phyloP scores from a whole-genome alignment of 2,113 vertebrate species.

The Orthochromis malagaraziensis region DNA sequence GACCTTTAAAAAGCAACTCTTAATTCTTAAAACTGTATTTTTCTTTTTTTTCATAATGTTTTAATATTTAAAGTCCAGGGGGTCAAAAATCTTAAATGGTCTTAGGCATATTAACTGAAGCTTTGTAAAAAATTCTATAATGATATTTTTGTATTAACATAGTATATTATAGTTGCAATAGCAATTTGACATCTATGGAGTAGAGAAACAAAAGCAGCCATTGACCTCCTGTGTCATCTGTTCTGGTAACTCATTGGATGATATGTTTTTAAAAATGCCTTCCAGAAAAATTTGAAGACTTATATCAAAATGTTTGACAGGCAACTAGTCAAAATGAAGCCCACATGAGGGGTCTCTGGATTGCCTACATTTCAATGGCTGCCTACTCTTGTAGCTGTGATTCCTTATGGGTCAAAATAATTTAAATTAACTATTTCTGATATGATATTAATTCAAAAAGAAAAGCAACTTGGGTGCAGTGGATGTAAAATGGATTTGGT shows the following conservation, averaged over 20 bases:
- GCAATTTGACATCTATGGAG: not conserved
- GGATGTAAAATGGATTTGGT: not conserved
- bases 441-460: not conserved
- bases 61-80: not conserved
- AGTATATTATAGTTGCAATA: not conserved
- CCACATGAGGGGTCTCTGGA: not conserved
- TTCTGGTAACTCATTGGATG: not conserved
- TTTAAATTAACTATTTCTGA: not conserved
- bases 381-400: not conserved
- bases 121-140: not conserved
- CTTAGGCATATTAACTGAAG: not conserved
- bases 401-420: not conserved
- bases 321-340: not conserved
- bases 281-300: not conserved
- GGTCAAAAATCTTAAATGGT: not conserved
- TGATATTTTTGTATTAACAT: not conserved
- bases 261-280: not conserved
- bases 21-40: not conserved
- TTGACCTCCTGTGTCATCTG: not conserved
- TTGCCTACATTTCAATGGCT: not conserved
- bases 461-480: not conserved
- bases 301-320: not conserved
- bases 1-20: not conserved
- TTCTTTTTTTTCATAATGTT: not conserved
- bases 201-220: not conserved